These are phyloP conservation scores for Lathamus discolor DNA, from an alignment of 2,113 vertebrate genomes.

Conservation along the genomic window DNA sequence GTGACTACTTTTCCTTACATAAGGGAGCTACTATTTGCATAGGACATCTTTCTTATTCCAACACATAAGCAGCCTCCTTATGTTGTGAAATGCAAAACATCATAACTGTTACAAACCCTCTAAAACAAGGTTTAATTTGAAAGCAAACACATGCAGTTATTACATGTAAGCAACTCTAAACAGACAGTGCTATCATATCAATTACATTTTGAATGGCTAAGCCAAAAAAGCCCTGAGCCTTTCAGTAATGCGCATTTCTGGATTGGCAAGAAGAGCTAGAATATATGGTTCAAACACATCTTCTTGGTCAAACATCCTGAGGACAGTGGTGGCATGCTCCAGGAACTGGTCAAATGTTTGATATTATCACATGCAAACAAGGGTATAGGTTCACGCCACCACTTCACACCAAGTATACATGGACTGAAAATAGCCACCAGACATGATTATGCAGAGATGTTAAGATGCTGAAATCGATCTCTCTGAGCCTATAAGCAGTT, in stretches of 20 bases:
- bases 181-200: background rate
- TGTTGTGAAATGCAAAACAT: conserved; percentile 1
- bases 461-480: background rate
- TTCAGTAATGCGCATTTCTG: background rate
- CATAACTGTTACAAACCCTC: conserved; percentile 39
- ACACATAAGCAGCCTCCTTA: conserved; percentile 9
- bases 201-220: background rate
- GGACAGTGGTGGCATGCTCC: background rate
- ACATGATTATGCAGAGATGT: background rate
- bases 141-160: background rate
- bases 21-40: background rate
- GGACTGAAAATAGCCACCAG: background rate
- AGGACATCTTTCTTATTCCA: conserved; percentile 28
- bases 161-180: background rate
- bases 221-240: background rate
- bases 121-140: conserved; percentile 27
- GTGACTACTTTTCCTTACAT: background rate
- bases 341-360: background rate
- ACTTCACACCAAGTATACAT: background rate
- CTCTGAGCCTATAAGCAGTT: background rate
- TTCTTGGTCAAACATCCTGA: background rate
- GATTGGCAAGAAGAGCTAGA: background rate
- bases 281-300: background rate
- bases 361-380: background rate
- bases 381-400: background rate